Percentiles rank a stretch among this genome's conserved stretches.
Conservation (phyloP, 2,888 invertebrate species). For the Gisinianus flammeolus region DNA sequence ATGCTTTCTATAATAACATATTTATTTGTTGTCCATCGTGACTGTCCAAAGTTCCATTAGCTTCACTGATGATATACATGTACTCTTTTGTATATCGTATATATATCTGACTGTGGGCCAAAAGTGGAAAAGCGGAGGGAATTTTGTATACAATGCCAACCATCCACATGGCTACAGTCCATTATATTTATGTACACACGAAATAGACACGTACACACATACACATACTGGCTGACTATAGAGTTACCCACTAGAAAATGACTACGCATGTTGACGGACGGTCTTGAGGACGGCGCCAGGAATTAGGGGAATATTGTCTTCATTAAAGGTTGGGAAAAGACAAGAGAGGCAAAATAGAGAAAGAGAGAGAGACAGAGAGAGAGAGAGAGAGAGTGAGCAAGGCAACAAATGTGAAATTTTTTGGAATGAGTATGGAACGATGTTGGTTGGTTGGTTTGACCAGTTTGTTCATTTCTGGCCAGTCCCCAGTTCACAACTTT, state of each 20-base stretch:
- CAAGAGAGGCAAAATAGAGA: background rate
- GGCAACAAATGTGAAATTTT: slow-evolving; percentile 15
- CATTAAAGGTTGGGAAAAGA: slow-evolving; percentile 5
- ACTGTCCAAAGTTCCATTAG: too few relatives aligned
- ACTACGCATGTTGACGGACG: slow-evolving; percentile 30
- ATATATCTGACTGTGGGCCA: background rate
- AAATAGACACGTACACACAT: too few relatives aligned
- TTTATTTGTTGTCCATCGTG: too few relatives aligned
- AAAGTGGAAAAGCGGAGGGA: too few relatives aligned
- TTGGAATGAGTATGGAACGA: background rate
- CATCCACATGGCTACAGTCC: too few relatives aligned
- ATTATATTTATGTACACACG: too few relatives aligned
- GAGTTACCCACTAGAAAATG: too few relatives aligned
- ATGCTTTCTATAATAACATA: too few relatives aligned
- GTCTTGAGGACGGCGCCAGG: slow-evolving; percentile 32
- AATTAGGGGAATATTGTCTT: slow-evolving; percentile 34
- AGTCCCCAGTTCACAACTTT: slow-evolving; percentile 24
- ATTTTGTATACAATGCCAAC: too few relatives aligned
- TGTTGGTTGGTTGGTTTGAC: background rate
- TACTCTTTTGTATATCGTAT: background rate
- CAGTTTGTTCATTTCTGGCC: background rate
- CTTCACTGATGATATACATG: too few relatives aligned
- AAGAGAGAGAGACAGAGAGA: background rate
- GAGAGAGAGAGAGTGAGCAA: background rate
- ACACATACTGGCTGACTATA: too few relatives aligned